Percentiles rank a stretch among this genome's conserved stretches.
Evolutionary conservation across 2,888 invertebrate genomes (phyloP).

Genomic region (Silvanus unidentatus): DNA sequence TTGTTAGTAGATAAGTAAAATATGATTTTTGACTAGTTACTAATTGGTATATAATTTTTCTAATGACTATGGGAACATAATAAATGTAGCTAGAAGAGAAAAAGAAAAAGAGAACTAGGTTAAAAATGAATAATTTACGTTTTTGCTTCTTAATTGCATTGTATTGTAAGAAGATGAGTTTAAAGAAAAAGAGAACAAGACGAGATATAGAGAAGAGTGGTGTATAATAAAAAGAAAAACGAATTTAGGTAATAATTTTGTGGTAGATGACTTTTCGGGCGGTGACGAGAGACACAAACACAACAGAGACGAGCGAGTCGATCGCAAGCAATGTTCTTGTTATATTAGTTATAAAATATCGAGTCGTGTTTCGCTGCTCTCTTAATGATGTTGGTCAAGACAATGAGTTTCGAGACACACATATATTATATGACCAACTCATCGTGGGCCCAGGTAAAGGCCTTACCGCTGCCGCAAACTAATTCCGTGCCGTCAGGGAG

Average conservation of each 20-base stretch:
- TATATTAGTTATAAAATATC: constrained; percentile 39
- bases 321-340: constrained; percentile 25
- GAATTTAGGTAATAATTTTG: constrained; percentile 1
- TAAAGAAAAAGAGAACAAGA: too few relatives aligned
- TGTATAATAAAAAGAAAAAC: background rate
- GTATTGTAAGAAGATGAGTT: too few relatives aligned
- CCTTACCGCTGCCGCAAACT: constrained; percentile 39
- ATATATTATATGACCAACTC: constrained; percentile 32
- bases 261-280: constrained; percentile 4
- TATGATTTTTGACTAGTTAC: too few relatives aligned
- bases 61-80: too few relatives aligned
- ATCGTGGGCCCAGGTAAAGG: constrained; percentile 35
- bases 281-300: constrained; percentile 6
- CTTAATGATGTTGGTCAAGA: constrained; percentile 37
- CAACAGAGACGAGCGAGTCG: constrained; percentile 1
- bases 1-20: too few relatives aligned
- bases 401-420: constrained; percentile 34
- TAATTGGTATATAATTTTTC: too few relatives aligned
- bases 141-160: too few relatives aligned
- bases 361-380: constrained; percentile 29
- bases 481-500: constrained; percentile 44
- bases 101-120: too few relatives aligned
- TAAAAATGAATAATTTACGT: too few relatives aligned
- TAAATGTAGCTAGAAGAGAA: too few relatives aligned
- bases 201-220: background rate